phyloP scores from a whole-genome alignment of 2,797 vertebrate species.

The Tauraco hartlaubi region DNA sequence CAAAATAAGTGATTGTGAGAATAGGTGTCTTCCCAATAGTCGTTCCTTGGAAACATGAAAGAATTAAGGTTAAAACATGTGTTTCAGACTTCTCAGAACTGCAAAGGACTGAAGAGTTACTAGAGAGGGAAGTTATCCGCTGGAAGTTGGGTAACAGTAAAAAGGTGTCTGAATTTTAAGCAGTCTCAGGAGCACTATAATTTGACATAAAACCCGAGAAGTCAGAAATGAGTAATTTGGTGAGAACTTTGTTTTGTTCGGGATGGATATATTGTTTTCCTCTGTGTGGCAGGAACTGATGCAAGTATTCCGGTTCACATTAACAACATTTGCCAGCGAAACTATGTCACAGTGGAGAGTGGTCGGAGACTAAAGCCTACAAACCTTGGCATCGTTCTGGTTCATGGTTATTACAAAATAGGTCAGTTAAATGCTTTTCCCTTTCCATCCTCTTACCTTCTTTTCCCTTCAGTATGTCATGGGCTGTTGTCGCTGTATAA shows the following conservation, averaged over 20 bases:
- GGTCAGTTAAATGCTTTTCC: slow-evolving; percentile 78
- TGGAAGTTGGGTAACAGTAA: background rate
- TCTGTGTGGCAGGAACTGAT: slow-evolving; percentile 88
- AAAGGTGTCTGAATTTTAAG: background rate
- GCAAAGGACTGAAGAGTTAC: background rate
- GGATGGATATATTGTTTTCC: background rate
- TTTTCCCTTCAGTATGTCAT: background rate
- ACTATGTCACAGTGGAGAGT: slow-evolving; percentile 95
- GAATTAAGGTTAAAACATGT: background rate
- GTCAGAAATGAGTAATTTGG: background rate
- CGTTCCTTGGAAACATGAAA: background rate
- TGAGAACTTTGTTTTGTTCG: background rate
- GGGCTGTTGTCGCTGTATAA: background rate
- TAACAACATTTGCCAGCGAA: slow-evolving; percentile 97
- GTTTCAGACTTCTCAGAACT: background rate
- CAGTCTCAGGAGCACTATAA: background rate
- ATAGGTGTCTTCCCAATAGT: background rate
- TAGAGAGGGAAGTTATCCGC: background rate
- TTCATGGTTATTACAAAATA: slow-evolving; percentile 97
- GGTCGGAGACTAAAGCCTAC: slow-evolving; percentile 95
- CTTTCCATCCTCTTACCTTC: background rate
- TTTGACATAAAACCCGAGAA: background rate
- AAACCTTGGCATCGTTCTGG: slow-evolving; percentile 95
- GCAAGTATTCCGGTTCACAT: slow-evolving; percentile 99
- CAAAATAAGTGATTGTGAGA: background rate